Conservation (phyloP, 2,113 vertebrate species). For the Chinchilla lanigera region DNA sequence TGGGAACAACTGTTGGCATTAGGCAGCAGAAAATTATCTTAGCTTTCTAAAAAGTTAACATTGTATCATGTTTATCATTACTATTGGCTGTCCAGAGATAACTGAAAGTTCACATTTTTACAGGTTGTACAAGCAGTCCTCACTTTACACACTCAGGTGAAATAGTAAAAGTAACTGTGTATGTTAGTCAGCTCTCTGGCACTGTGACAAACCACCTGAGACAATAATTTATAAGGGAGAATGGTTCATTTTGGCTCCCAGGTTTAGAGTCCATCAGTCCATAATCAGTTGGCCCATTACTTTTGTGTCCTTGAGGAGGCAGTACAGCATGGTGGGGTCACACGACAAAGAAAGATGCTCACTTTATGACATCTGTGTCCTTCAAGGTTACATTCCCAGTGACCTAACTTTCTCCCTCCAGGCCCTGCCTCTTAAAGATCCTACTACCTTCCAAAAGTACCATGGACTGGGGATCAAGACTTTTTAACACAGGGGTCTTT, state of each 20-base stretch:
- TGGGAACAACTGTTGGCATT: not conserved
- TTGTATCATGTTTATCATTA: not conserved
- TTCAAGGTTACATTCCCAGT: not conserved
- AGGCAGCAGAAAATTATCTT: not conserved
- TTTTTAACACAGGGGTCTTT: not conserved
- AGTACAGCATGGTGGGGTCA: too few species aligned
- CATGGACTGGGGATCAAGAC: not conserved
- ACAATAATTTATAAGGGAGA: not conserved
- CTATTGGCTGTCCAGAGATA: not conserved
- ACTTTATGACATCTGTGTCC: too few species aligned
- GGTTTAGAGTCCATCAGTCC: not conserved
- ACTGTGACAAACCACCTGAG: not conserved
- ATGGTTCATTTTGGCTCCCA: not conserved
- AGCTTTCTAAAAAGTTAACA: not conserved
- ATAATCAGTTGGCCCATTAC: not conserved
- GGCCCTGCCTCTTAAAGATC: not conserved
- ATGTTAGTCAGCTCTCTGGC: too few species aligned
- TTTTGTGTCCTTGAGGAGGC: not conserved
- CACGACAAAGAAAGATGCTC: not conserved
- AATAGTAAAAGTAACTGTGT: not conserved
- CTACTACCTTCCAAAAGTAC: not conserved
- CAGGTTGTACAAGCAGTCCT: not conserved
- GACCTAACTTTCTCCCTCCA: not conserved
- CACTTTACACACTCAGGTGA: not conserved
- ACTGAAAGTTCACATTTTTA: not conserved